phyloP scores from a whole-genome alignment of 2,113 vertebrate species.

The Nesospiza acunhae region DNA sequence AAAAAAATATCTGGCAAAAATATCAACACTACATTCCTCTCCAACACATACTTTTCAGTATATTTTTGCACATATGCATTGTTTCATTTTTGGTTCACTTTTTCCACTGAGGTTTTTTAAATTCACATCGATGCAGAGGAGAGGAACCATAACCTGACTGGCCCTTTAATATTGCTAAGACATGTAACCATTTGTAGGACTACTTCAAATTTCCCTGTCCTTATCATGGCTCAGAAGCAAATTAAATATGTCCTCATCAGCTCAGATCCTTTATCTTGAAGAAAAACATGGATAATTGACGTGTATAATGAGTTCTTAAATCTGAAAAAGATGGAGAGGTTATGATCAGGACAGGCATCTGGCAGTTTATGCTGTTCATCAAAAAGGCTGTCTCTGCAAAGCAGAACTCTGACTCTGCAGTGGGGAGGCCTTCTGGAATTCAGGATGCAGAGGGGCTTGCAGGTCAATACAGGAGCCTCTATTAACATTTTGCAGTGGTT shows the following conservation, averaged over 20 bases:
- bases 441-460: not conserved
- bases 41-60: not conserved
- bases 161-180: not conserved
- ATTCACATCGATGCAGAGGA: not conserved
- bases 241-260: not conserved
- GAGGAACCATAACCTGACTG: not conserved
- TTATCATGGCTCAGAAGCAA: not conserved
- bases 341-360: not conserved
- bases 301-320: not conserved
- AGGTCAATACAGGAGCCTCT: not conserved
- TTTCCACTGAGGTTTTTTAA: not conserved
- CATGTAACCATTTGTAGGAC: not conserved
- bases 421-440: not conserved
- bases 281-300: not conserved
- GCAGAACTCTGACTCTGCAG: not conserved
- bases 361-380: not conserved
- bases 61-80: not conserved
- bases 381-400: not conserved
- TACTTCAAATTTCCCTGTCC: not conserved
- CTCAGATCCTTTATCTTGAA: not conserved
- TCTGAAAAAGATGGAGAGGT: not conserved
- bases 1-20: not conserved
- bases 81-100: not conserved
- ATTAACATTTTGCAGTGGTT: not conserved
- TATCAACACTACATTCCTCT: rapidly evolving